A percentile compares a stretch with the other conserved stretches of the same genome.
Evolutionary conservation across 2,888 invertebrate genomes (phyloP).

Genomic region (Cheilosia urbana): DNA sequence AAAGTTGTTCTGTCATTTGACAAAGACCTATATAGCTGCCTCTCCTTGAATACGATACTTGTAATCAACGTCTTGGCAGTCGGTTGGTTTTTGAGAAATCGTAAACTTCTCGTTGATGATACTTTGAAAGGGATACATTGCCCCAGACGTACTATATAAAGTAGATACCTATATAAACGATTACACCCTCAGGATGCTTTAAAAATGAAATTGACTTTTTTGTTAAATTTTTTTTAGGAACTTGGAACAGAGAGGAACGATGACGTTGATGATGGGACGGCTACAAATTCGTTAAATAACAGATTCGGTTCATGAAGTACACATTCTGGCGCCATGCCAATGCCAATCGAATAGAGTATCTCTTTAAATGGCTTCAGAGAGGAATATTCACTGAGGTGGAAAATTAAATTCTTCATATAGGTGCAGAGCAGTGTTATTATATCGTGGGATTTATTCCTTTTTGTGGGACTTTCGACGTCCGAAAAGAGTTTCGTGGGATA

Average conservation of each 20-base stretch:
- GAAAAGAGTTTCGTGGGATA: too few species aligned
- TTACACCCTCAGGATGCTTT: slow-evolving; percentile 23
- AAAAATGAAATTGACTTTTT: slow-evolving; percentile 20
- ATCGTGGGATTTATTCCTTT: too few species aligned
- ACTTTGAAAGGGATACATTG: slow-evolving; percentile 21
- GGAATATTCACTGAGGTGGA: slow-evolving; percentile 39
- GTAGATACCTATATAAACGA: slow-evolving; percentile 44
- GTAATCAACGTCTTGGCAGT: slow-evolving; percentile 13
- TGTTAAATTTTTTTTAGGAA: not conserved
- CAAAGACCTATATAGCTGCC: too few species aligned
- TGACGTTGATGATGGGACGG: slow-evolving; percentile 27
- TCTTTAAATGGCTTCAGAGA: slow-evolving; percentile 15
- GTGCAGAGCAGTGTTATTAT: too few species aligned
- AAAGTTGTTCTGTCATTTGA: too few species aligned
- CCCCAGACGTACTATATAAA: slow-evolving; percentile 21
- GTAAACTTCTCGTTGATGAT: slow-evolving; percentile 16
- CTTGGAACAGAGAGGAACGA: not conserved
- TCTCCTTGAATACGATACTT: not conserved
- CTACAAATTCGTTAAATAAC: slow-evolving; percentile 17
- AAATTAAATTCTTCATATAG: slow-evolving; percentile 61
- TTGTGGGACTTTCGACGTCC: too few species aligned
- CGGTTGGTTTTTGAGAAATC: slow-evolving; percentile 7
- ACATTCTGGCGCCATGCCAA: slow-evolving; percentile 28
- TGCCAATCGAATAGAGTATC: slow-evolving; percentile 22
- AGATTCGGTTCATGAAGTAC: slow-evolving; percentile 19